Evolutionary conservation across 2,888 invertebrate species (phyloP).

Genomic region (Venusia cambrica): DNA sequence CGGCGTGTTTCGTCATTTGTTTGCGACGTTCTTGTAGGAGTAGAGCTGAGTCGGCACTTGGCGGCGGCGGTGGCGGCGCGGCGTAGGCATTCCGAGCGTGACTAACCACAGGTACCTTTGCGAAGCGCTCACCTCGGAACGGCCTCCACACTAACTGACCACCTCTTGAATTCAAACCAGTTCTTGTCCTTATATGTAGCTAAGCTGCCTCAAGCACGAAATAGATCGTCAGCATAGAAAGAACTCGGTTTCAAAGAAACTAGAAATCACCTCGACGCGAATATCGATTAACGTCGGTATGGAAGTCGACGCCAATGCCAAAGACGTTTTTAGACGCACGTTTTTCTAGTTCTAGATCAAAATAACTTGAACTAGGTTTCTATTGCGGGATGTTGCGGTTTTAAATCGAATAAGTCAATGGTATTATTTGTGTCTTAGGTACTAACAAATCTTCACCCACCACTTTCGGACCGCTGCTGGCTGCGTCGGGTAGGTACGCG

Average conservation of each 20-base stretch:
- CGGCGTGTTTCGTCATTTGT: constrained; percentile 46
- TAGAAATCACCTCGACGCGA: constrained; percentile 14
- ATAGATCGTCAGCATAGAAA: constrained; percentile 37
- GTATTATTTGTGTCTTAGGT: too few relatives aligned
- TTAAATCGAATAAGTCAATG: too few relatives aligned
- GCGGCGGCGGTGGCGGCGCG: too few relatives aligned
- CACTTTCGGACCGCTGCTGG: too few relatives aligned
- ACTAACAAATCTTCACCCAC: too few relatives aligned
- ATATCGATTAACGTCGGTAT: constrained; percentile 8
- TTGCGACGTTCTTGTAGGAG: constrained; percentile 53
- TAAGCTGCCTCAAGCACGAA: constrained; percentile 41
- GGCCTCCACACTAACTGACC: constrained; percentile 63
- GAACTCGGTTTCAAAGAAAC: constrained; percentile 23
- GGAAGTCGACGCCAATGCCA: constrained; percentile 9
- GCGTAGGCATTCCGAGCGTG: constrained; percentile 67
- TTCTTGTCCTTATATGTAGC: constrained; percentile 50
- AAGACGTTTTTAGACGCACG: constrained; percentile 6
- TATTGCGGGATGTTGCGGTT: too few relatives aligned
- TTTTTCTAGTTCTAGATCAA: constrained; percentile 10
- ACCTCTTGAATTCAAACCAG: constrained; percentile 69
- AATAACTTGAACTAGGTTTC: constrained; percentile 8
- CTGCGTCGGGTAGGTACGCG: too few relatives aligned
- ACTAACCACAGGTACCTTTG: constrained; percentile 62
- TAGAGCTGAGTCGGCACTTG: constrained; percentile 44
- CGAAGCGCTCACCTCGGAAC: constrained; percentile 65